Evolutionary conservation across 2,113 vertebrate species (phyloP).

Genomic region (Neotragus moschatus): DNA sequence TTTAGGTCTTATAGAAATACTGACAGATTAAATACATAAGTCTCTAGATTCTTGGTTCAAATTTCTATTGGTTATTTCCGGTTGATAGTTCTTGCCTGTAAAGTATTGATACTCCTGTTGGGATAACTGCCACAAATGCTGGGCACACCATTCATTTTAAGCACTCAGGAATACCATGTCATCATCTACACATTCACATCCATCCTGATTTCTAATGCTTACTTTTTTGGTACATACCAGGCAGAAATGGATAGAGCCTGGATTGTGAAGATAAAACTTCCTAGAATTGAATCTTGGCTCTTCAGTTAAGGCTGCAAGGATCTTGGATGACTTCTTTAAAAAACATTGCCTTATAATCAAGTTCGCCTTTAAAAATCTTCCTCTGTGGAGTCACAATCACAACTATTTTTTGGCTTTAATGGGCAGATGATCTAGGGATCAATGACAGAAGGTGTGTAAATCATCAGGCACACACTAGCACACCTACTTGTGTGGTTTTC

Average conservation of each 20-base stretch:
- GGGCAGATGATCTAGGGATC: background rate
- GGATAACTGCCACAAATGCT: background rate
- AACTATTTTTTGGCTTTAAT: background rate
- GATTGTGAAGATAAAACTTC: background rate
- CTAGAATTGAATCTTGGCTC: background rate
- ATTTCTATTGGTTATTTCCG: background rate
- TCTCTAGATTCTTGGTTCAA: background rate
- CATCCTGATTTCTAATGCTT: background rate
- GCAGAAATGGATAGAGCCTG: background rate
- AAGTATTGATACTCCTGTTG: background rate
- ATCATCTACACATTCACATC: background rate
- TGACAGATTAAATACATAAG: background rate
- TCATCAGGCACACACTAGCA: background rate
- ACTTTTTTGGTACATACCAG: background rate
- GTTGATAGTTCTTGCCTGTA: background rate
- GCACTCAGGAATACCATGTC: background rate
- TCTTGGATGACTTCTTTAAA: background rate
- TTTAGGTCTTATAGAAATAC: background rate
- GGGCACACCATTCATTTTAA: background rate
- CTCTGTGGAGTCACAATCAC: background rate
- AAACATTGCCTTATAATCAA: background rate
- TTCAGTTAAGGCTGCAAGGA: background rate
- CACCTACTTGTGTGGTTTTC: background rate
- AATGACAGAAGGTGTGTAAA: background rate
- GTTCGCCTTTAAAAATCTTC: background rate